Evolutionary conservation across 2,113 vertebrate species (phyloP).

Genomic region (Vireo altiloquus): DNA sequence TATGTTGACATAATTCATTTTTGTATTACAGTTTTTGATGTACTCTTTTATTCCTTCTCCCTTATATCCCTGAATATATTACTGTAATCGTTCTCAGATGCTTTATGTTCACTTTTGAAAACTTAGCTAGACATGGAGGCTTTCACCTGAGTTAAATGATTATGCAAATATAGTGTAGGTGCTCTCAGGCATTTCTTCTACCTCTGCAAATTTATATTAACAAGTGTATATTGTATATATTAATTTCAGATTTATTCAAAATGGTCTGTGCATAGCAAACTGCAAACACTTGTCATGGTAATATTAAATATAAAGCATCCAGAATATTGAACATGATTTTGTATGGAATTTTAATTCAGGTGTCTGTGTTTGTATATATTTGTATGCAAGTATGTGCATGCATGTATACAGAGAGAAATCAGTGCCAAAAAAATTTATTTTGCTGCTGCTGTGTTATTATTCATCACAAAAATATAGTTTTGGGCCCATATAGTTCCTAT

Average conservation of each 20-base stretch:
- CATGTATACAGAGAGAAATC: background rate
- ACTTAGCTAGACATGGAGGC: background rate
- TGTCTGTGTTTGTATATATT: background rate
- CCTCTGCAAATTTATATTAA: background rate
- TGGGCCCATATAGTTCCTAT: background rate
- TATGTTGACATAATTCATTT: background rate
- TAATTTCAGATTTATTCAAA: background rate
- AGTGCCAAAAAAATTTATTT: background rate
- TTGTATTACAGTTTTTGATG: background rate
- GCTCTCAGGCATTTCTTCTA: background rate
- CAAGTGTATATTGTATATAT: background rate
- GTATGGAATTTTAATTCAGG: background rate
- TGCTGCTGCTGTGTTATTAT: background rate
- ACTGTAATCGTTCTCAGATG: background rate
- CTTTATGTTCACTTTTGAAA: slow-evolving; percentile 1
- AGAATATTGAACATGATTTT: background rate
- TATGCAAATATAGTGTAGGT: background rate
- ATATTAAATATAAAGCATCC: background rate
- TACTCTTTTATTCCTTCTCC: background rate
- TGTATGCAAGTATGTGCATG: background rate
- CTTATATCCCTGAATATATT: background rate
- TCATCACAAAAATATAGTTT: background rate
- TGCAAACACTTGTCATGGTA: background rate
- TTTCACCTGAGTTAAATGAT: slow-evolving; percentile 7
- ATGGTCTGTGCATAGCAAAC: background rate